Evolutionary conservation across 2,888 invertebrate species (phyloP), one percentile per base, ranked within the genome.

Genomic region (Spisula subtruncata): DNA sequence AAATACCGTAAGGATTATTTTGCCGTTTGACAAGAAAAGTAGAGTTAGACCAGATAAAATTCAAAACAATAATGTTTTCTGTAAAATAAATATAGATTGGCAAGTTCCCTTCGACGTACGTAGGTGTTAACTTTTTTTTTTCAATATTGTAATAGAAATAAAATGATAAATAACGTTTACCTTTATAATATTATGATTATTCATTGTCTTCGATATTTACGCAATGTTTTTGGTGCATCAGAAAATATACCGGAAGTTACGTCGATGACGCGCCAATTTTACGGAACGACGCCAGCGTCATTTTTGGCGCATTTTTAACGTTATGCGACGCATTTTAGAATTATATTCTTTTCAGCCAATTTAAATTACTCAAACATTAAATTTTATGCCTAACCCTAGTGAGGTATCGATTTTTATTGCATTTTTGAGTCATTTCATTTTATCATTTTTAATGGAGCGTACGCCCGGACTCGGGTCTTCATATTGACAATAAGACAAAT

Each of bases 231-330:
- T 71, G 10, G 20, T 66, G 10, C 25, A 18, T 75, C 35, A 16
- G 20, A 16, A 18, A 32, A 25, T 75, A 32, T 35, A 32, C 35
- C 75, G 75, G 75, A 75, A 32, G 25, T 75, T 32, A 75, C 75
- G 75, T 75, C 75, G 20, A 35, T 12, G 32, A 32, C 75, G 75
- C 75, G 75, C 75, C 75, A 75, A 75, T 32, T 71, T 32, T 71
- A 29, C 14, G 12, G 32, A 71, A 32, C 29, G 32, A 25, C 35
- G 35, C 16, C 14, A 1, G 35, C 75, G 29, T 75, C 35, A 75
- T 5, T 18, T 35, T 51, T 51, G 12, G 6, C 51, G 51, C 51
- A 51, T n/a, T n/a, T n/a, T n/a, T 10, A 51, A 51, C 14, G 51
- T 51, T 51, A 51, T 14, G 14, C 51, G 41, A 51, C 51, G 51